These are phyloP conservation scores for Tachina grossa DNA, from an alignment of 2,888 invertebrate genomes.

Conservation along the genomic window DNA sequence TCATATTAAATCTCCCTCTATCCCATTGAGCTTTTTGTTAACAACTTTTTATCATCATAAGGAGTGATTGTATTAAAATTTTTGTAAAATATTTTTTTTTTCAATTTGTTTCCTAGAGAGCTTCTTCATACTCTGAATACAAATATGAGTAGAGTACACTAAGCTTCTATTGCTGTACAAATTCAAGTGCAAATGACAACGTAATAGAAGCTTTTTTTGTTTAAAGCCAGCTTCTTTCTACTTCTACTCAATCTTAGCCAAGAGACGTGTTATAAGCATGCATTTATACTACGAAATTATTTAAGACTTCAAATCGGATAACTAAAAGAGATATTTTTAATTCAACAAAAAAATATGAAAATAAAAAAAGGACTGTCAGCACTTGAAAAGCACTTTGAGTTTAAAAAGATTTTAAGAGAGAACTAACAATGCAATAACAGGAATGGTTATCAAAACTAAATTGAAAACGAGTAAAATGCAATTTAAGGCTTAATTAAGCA, in stretches of 20 bases:
- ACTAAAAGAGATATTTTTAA: too few relatives aligned
- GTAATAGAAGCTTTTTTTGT: conserved; percentile 3
- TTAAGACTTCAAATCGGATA: not conserved
- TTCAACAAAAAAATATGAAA: too few relatives aligned
- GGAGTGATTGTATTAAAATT: conserved; percentile 46
- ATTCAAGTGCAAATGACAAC: conserved; percentile 55
- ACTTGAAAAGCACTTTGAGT: too few relatives aligned
- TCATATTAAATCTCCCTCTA: not conserved
- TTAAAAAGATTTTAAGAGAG: too few relatives aligned
- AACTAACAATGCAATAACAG: too few relatives aligned
- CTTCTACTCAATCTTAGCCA: not conserved
- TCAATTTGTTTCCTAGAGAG: conserved; percentile 30
- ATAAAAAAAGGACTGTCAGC: too few relatives aligned
- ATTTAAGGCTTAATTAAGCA: too few relatives aligned
- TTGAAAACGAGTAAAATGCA: too few relatives aligned
- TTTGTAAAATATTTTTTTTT: conserved; percentile 27
- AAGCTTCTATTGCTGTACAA: not conserved
- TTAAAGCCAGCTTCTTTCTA: not conserved
- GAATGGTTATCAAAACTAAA: too few relatives aligned
- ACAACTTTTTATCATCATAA: conserved; percentile 31
- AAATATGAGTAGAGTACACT: conserved; percentile 5
- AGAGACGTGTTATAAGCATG: not conserved
- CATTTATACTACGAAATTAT: not conserved
- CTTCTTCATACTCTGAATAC: not conserved
- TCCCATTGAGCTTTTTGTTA: not conserved